Percentiles rank a stretch among this genome's conserved stretches.
Evolutionary conservation across 2,888 invertebrate species (phyloP).

Genomic region (Ectemnius lituratus): DNA sequence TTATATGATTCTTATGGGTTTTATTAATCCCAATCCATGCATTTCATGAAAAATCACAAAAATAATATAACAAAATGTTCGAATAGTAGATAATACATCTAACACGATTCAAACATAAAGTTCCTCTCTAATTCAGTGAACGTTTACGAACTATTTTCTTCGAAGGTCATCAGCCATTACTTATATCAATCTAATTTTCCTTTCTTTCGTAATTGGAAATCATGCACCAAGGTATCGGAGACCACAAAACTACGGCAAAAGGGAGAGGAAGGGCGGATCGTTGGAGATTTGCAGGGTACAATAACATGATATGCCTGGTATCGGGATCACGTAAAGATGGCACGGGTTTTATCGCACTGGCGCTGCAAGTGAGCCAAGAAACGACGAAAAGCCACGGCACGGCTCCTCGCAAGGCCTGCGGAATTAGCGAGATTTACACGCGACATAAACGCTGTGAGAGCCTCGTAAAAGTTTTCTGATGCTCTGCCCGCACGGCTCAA

Average conservation of each 20-base stretch:
- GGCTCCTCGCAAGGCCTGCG: constrained; percentile 45
- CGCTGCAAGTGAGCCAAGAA: constrained; percentile 36
- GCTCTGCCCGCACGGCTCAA: constrained; percentile 37
- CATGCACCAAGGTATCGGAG: not conserved
- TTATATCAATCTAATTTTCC: too few species aligned
- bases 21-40: too few species aligned
- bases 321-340: constrained; percentile 8
- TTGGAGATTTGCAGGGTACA: not conserved
- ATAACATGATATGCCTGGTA: not conserved
- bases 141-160: too few species aligned
- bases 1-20: too few species aligned
- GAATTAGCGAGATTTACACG: constrained; percentile 75
- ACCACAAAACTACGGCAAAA: not conserved
- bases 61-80: too few species aligned
- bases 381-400: constrained; percentile 54
- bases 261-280: not conserved
- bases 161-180: too few species aligned
- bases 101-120: too few species aligned
- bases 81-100: too few species aligned
- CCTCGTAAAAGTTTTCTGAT: constrained; percentile 70
- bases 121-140: too few species aligned
- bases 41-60: too few species aligned
- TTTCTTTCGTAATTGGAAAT: not conserved
- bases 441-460: constrained; percentile 71
- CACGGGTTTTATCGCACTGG: constrained; percentile 51